Base-by-base conservation (phyloP, 2,113 vertebrate species). In the Chionomys nivalis region DNA sequence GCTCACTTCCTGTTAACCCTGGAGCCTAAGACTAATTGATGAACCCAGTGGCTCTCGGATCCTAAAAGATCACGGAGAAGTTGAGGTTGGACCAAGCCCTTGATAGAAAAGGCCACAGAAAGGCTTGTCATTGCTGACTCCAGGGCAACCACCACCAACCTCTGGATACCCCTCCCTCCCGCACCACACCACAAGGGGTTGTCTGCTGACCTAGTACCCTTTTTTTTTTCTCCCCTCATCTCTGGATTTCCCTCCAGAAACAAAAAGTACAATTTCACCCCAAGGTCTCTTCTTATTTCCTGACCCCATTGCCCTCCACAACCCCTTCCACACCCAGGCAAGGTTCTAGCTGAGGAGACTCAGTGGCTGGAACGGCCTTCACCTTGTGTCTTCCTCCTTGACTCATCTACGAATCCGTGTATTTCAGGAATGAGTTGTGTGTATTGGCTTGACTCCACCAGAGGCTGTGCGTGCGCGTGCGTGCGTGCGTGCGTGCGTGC, bases 281-380 rank as follows among this genome's bases (percentile, higher is more conserved):
- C 65, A 65, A 23, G 6, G 58, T 39, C 68, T 72, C 49, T 70
- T 66, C 52, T 58, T 63, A 39, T 66, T 16, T 63, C 13, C 28
- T 68, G 21, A 55, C n/a, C 24, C 55, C 72, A 0, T n/a, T 28
- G 52, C 68, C 47, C 52, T 55, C 44, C 26, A 86, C 9, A 68
- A 55, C n/a, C 58, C 42, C 72, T 81, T 39, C 1, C 3, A 19
- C 39, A 65, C 76, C 6, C 0, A 0, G 10, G 0, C 9, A 12
- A 6, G 2, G n/a, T 42, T 42, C 58, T 28, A 14, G n/a, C 58
- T 8, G 1, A 5, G 72, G 70, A 75, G 33, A 21, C 9, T 65
- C n/a, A 26, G 24, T 23, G 12, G 17, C 24, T 26, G 24, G 17
- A 87, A 36, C 19, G 5, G 77, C 78, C 66, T 68, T 24, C 5